Evolutionary conservation across 2,113 vertebrate species (phyloP).

Genomic region (Gasterosteus nipponicus): DNA sequence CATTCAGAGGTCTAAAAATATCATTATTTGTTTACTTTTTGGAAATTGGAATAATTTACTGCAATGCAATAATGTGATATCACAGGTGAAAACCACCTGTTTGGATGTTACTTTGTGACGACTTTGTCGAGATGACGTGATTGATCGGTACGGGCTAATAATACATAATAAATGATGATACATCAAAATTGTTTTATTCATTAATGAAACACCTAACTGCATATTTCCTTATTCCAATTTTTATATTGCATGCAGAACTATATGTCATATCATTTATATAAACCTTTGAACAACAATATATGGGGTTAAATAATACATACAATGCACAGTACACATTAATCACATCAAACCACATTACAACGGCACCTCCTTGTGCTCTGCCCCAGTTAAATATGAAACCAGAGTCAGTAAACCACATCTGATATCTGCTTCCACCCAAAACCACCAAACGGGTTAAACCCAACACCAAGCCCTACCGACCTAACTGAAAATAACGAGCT

Average conservation of each 20-base stretch:
- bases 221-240: background rate
- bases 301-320: background rate
- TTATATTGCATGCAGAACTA: background rate
- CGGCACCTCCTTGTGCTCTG: slow-evolving; percentile 2
- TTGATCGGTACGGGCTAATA: no score
- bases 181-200: background rate
- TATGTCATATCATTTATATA: background rate
- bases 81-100: background rate
- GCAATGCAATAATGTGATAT: background rate
- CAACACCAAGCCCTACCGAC: background rate
- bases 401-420: slow-evolving; percentile 48
- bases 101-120: background rate
- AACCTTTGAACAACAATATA: background rate
- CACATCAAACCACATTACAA: background rate
- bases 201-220: background rate
- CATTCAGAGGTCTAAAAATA: background rate
- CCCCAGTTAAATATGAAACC: slow-evolving; percentile 63
- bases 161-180: background rate
- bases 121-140: background rate
- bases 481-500: slow-evolving; percentile 45
- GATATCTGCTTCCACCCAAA: slow-evolving; percentile 59
- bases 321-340: background rate
- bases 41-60: background rate
- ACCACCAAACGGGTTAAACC: slow-evolving; percentile 53
- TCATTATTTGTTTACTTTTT: background rate